These are phyloP conservation scores for Ophthalmolycus amberensis DNA, from an alignment of 2,113 vertebrate species.

Conservation along the genomic window DNA sequence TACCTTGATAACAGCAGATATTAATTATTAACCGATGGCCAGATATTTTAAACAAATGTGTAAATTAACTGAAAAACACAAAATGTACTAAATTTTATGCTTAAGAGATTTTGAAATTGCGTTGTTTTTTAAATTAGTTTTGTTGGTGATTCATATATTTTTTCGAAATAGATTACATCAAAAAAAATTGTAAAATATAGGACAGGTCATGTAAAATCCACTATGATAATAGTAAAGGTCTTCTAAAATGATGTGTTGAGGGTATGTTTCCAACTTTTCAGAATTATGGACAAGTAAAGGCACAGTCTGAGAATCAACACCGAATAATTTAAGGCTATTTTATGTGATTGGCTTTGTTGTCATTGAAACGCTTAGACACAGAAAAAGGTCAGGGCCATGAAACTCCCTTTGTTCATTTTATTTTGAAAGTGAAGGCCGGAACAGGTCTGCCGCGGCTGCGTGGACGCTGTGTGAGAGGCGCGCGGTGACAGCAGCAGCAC, in stretches of 20 bases:
- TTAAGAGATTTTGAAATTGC: background rate
- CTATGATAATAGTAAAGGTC: background rate
- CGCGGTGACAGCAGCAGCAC: slow-evolving; percentile 67
- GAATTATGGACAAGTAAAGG: background rate
- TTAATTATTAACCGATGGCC: background rate
- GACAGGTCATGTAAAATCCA: background rate
- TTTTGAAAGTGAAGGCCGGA: slow-evolving; percentile 49
- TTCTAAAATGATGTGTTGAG: background rate
- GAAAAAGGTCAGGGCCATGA: background rate
- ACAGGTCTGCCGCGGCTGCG: background rate
- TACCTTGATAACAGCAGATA: background rate
- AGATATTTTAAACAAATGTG: background rate
- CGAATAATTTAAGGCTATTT: background rate
- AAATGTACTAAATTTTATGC: background rate
- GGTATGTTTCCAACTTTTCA: background rate
- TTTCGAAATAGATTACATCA: background rate
- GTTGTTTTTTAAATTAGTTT: background rate
- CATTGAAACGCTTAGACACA: background rate
- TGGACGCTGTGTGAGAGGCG: slow-evolving; percentile 23
- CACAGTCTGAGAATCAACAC: background rate
- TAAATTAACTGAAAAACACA: background rate
- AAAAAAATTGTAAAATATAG: background rate
- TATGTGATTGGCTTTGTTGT: background rate
- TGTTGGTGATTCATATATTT: background rate
- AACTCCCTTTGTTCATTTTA: slow-evolving; percentile 7